A percentile compares a stretch with the other conserved stretches of the same genome.
phyloP scores from a whole-genome alignment of 2,797 vertebrate genomes.

The Muscicapa comitata region DNA sequence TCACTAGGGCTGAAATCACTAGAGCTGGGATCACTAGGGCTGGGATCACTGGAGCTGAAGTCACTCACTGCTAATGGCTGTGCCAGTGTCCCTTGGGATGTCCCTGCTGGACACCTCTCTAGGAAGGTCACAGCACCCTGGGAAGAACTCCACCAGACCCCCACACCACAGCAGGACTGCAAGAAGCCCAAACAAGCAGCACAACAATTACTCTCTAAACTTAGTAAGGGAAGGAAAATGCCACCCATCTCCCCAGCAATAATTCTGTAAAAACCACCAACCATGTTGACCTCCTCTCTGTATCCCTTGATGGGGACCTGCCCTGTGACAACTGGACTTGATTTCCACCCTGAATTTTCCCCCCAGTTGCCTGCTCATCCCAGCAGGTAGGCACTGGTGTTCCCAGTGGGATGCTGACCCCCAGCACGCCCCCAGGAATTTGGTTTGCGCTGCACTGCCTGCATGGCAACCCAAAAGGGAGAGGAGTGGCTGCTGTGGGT shows the following conservation, averaged over 20 bases:
- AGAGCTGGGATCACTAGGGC: too few relatives aligned
- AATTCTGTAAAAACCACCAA: not conserved
- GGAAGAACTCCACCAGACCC: too few relatives aligned
- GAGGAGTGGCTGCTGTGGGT: not conserved
- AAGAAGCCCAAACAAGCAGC: not conserved
- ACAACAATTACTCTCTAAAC: not conserved
- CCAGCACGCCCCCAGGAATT: not conserved
- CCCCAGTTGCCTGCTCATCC: not conserved
- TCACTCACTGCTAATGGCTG: too few relatives aligned
- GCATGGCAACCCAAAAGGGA: not conserved
- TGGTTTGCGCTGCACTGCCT: not conserved
- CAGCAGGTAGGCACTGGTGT: not conserved
- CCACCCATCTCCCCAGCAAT: not conserved
- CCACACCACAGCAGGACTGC: not conserved
- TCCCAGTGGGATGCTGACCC: not conserved
- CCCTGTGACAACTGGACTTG: not conserved
- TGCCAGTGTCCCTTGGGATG: too few relatives aligned
- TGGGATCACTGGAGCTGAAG: too few relatives aligned
- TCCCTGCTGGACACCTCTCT: too few relatives aligned
- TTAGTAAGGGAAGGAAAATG: not conserved
- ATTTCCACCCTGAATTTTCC: not conserved
- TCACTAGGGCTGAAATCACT: too few relatives aligned
- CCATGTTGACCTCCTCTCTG: not conserved
- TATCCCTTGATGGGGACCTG: not conserved
- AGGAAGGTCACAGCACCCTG: too few relatives aligned